phyloP scores from a whole-genome alignment of 1,140 invertebrate species.

The Calliphora vicina region DNA sequence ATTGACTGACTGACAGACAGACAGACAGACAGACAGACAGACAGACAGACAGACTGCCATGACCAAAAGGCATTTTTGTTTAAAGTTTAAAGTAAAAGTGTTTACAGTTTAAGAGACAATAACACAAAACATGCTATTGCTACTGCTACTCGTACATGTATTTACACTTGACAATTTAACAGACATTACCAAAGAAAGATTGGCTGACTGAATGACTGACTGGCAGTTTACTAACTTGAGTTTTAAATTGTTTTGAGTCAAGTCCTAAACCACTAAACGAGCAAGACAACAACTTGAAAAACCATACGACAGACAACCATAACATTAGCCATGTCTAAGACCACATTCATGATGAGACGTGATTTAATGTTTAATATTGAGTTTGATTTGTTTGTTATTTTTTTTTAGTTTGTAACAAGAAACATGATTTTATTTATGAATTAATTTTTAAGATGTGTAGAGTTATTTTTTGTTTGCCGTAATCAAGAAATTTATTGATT shows the following conservation, averaged over 20 bases:
- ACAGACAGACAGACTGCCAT: no score
- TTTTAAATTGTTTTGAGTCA: neutral
- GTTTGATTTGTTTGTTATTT: neutral
- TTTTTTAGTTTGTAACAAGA: neutral
- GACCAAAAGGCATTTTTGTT: neutral
- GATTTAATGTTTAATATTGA: neutral
- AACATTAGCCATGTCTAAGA: neutral
- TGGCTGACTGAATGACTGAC: no score
- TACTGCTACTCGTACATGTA: neutral
- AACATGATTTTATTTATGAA: neutral
- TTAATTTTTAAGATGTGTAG: neutral
- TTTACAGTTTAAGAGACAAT: neutral
- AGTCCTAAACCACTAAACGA: neutral
- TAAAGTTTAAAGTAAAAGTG: constrained; percentile 10
- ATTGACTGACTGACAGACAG: neutral
- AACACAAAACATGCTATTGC: neutral
- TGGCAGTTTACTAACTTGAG: no score
- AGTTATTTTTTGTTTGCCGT: neutral
- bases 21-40: neutral
- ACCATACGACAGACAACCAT: neutral
- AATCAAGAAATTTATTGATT: constrained; percentile 12
- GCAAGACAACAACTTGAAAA: neutral
- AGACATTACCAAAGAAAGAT: neutral
- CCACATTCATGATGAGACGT: neutral
- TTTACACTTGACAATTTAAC: neutral